Conservation (phyloP, 23 tunicate genomes). For the Ciona savignyi region DNA sequence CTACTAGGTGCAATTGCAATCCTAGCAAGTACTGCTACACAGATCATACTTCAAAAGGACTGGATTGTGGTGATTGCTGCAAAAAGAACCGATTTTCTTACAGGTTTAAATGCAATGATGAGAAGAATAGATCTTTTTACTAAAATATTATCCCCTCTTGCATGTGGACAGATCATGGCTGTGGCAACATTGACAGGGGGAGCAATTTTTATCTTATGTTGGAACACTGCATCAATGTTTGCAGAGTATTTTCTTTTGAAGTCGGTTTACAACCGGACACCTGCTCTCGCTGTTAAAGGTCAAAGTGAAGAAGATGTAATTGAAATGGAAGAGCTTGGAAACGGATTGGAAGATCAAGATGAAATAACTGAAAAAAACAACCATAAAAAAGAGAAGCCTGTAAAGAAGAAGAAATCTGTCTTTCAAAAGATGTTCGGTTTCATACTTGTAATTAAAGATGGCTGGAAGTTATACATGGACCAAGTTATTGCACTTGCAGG, state of each 20-base stretch:
- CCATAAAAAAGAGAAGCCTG: neutral
- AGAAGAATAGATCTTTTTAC: conserved; percentile 68
- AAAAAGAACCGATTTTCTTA: conserved; percentile 26
- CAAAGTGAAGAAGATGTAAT: neutral
- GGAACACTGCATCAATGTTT: conserved; percentile 81
- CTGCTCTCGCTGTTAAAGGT: conserved; percentile 38
- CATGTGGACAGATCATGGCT: conserved; percentile 76
- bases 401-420: conserved; percentile 6
- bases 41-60: conserved; percentile 66
- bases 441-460: conserved; percentile 39
- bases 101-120: conserved; percentile 46
- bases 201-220: conserved; percentile 60
- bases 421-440: conserved; percentile 46
- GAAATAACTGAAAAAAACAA: neutral
- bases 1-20: conserved; percentile 42
- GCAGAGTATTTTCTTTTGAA: conserved; percentile 51
- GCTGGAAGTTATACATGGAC: conserved; percentile 70
- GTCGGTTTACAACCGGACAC: conserved; percentile 49
- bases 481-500: conserved; percentile 73
- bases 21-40: conserved; percentile 44
- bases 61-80: conserved; percentile 83
- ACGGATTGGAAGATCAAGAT: conserved; percentile 1
- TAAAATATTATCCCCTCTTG: conserved; percentile 59
- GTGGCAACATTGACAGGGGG: conserved; percentile 40
- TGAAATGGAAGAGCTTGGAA: conserved; percentile 6